Evolutionary conservation across 2,888 invertebrate species (phyloP).

Genomic region (Pinctada fucata): DNA sequence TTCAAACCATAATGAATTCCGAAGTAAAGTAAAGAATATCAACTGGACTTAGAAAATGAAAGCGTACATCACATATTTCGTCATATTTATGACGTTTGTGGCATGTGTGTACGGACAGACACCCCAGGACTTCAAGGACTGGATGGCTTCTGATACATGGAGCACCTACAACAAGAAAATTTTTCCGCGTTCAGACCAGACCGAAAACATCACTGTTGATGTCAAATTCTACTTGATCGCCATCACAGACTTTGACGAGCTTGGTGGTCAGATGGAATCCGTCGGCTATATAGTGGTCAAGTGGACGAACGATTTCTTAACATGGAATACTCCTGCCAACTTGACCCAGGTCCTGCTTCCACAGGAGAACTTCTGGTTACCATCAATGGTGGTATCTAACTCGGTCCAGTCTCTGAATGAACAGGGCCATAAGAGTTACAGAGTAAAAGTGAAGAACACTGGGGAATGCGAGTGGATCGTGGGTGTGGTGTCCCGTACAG

Average conservation of each 20-base stretch:
- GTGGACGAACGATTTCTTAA: constrained; percentile 29
- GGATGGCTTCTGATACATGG: constrained; percentile 14
- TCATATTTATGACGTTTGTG: too few species aligned
- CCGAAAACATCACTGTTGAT: constrained; percentile 20
- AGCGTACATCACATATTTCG: too few species aligned
- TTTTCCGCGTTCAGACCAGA: constrained; percentile 27
- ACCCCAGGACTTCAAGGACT: constrained; percentile 20
- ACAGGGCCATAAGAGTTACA: constrained; percentile 43
- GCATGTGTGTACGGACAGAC: neutral
- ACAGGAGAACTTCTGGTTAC: constrained; percentile 43
- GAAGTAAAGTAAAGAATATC: too few species aligned
- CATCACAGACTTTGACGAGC: constrained; percentile 38
- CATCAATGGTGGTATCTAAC: constrained; percentile 45
- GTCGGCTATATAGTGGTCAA: constrained; percentile 26
- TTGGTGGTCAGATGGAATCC: constrained; percentile 31
- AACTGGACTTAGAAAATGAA: too few species aligned
- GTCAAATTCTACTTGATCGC: constrained; percentile 38
- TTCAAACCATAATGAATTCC: too few species aligned
- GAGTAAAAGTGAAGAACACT: constrained; percentile 27
- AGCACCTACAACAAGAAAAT: constrained; percentile 28
- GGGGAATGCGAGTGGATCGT: constrained; percentile 44
- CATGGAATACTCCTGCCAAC: constrained; percentile 16
- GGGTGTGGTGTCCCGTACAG: constrained; percentile 36
- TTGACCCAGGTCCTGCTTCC: constrained; percentile 34
- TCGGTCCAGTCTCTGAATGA: constrained; percentile 42